phyloP scores from a whole-genome alignment of 2,888 invertebrate species.

The Halocaridina rubra region DNA sequence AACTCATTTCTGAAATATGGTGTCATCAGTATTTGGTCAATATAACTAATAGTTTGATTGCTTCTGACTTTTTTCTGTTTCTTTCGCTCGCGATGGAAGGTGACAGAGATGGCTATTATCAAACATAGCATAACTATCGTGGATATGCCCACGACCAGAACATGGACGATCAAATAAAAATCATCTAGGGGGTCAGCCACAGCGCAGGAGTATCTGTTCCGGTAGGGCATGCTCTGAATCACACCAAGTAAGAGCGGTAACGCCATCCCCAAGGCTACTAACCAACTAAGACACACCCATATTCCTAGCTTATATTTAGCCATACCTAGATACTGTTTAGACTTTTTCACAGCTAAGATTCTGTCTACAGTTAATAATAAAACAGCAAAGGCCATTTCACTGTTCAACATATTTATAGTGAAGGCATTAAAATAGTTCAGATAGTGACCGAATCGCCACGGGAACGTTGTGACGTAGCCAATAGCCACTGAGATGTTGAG shows the following conservation, averaged over 20 bases:
- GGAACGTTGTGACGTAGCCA: conserved; percentile 51
- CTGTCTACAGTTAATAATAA: conserved; percentile 64
- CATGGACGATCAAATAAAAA: conserved; percentile 64
- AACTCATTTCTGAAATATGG: conserved; percentile 61
- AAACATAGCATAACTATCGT: conserved; percentile 60
- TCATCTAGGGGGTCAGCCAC: conserved; percentile 59
- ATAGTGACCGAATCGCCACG: conserved; percentile 64
- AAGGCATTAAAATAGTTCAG: conserved; percentile 64
- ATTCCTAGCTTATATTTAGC: conserved; percentile 50
- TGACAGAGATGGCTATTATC: conserved; percentile 39
- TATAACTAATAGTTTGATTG: conserved; percentile 56
- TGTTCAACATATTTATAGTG: conserved; percentile 62
- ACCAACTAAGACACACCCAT: conserved; percentile 64
- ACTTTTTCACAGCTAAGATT: conserved; percentile 62
- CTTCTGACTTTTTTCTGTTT: conserved; percentile 60
- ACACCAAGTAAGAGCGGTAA: conserved; percentile 64
- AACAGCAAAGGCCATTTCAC: conserved; percentile 64
- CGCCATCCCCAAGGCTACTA: conserved; percentile 60
- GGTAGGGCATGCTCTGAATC: conserved; percentile 63
- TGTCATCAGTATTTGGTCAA: conserved; percentile 57
- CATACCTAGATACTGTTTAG: conserved; percentile 47
- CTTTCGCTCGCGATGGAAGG: conserved; percentile 57
- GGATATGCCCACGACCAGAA: conserved; percentile 64
- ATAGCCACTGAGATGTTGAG: conserved; percentile 64
- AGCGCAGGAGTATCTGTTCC: conserved; percentile 64